Evolutionary conservation across 1,140 invertebrate species (phyloP), one percentile per base, ranked within the genome.

Genomic region (Tribolium madens): DNA sequence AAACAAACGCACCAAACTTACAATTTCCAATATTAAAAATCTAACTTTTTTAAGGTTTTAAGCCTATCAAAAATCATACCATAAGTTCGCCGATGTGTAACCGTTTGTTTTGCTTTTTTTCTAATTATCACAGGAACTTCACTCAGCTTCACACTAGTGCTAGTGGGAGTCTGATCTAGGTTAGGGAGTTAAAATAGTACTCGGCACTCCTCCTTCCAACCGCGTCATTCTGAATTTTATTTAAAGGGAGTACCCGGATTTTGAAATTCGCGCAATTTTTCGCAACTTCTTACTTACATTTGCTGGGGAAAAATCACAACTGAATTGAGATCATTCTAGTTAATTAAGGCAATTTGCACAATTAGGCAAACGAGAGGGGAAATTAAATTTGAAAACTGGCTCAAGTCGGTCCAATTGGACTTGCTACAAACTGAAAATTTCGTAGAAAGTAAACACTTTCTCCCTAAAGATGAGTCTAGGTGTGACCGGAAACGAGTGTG

Each of bases 161-260:
- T 52, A 36, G 50, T 73, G 70, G 47, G 47, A 50, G 70, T 21
- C 47, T 52, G 70, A 73, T 73, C 70, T 73, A 73, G 70, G 70
- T 73, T 73, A 64, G 57, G 57, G 47, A 73, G 70, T 73, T 73
- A 73, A 73, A 73, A 73, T 73, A 73, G 50, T 50, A 52, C 46
- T 52, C 26, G 14, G 50, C 70, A 53, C 70, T 53, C 57, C 70
- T 13, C 70, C 36, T n/a, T 70, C 69, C 42, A 71, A 18, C 21
- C 15, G 69, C 46, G 69, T 72, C 70, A 71, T 47, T 15, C 42
- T n/a, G 47, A 10, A 42, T 48, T 71, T 71, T 13, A 71, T 71
- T 48, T 71, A 47, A 46, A 46, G 42, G 21, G 7, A 71, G 42
- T 15, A 48, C 42, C 47, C n/a, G n/a, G 9, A n/a, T 42, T 31